These are phyloP conservation scores for Chromis chromis DNA, from an alignment of 2,797 vertebrate genomes.

Conservation along the genomic window DNA sequence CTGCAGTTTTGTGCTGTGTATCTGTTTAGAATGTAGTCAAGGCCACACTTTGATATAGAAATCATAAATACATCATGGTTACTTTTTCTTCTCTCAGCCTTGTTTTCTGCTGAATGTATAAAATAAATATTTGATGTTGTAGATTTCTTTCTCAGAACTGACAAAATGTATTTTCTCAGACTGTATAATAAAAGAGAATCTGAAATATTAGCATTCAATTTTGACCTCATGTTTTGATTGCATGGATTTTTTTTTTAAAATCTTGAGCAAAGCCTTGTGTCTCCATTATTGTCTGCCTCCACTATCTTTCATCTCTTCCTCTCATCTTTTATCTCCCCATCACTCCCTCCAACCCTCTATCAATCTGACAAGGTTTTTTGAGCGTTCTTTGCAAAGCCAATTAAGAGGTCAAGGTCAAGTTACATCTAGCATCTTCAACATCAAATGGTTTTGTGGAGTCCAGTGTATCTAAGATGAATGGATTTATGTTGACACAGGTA, in stretches of 20 bases:
- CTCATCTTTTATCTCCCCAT: conserved; percentile 7
- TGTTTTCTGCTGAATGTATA: not conserved
- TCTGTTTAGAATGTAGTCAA: not conserved
- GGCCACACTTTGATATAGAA: not conserved
- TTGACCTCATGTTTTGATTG: not conserved
- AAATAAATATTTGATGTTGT: too few relatives aligned
- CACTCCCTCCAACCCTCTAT: conserved; percentile 2
- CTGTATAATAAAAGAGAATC: conserved; percentile 12
- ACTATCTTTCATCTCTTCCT: not conserved
- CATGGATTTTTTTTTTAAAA: too few relatives aligned
- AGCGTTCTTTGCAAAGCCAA: conserved; percentile 30
- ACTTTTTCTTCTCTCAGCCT: not conserved
- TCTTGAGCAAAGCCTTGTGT: not conserved
- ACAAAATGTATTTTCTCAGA: not conserved
- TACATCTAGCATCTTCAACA: not conserved
- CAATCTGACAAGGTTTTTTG: conserved; percentile 17
- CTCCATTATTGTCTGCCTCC: not conserved
- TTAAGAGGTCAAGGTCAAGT: conserved; percentile 27
- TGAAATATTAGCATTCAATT: not conserved
- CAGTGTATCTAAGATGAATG: conserved; percentile 8
- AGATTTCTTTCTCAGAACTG: too few relatives aligned
- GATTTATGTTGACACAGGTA: conserved; percentile 10
- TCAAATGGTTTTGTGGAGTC: not conserved
- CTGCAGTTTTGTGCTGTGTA: not conserved
- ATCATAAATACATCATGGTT: not conserved